phyloP scores from a whole-genome alignment of 2,113 vertebrate genomes.

The Columba janthina region DNA sequence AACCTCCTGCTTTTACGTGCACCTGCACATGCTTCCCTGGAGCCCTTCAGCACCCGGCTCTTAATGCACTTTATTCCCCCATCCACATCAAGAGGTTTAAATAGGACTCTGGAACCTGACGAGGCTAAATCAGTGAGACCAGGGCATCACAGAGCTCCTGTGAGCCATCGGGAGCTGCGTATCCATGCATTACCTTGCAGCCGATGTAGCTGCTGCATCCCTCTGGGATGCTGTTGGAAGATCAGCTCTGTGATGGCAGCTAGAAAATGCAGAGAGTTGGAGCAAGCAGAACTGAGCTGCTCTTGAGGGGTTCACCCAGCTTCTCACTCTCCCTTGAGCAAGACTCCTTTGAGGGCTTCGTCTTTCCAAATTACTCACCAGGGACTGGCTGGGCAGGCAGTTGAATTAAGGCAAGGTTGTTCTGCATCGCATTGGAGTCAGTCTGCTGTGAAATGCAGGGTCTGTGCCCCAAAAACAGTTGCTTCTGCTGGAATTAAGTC shows the following conservation, averaged over 20 bases:
- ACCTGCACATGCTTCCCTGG: fast-evolving
- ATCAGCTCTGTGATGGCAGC: neutral
- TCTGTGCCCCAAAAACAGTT: neutral
- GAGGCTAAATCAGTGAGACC: neutral
- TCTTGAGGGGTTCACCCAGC: neutral
- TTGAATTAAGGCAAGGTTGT: neutral
- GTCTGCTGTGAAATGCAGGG: neutral
- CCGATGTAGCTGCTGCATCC: neutral
- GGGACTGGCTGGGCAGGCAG: neutral
- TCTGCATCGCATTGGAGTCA: fast-evolving
- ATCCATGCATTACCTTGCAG: fast-evolving
- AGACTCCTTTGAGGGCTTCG: neutral
- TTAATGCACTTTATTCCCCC: neutral
- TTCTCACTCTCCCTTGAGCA: neutral
- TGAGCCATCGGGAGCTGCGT: neutral
- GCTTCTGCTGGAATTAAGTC: neutral
- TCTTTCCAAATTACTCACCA: neutral
- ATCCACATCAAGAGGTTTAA: neutral
- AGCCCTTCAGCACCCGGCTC: neutral
- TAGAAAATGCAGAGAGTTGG: neutral
- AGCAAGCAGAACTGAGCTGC: neutral
- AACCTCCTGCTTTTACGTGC: neutral
- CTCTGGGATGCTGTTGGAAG: neutral
- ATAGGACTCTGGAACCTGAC: neutral
- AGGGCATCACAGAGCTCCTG: neutral